Percentiles rank a stretch among this genome's conserved stretches.
Conservation (phyloP, 2,113 vertebrate genomes). For the Mungos mungo region DNA sequence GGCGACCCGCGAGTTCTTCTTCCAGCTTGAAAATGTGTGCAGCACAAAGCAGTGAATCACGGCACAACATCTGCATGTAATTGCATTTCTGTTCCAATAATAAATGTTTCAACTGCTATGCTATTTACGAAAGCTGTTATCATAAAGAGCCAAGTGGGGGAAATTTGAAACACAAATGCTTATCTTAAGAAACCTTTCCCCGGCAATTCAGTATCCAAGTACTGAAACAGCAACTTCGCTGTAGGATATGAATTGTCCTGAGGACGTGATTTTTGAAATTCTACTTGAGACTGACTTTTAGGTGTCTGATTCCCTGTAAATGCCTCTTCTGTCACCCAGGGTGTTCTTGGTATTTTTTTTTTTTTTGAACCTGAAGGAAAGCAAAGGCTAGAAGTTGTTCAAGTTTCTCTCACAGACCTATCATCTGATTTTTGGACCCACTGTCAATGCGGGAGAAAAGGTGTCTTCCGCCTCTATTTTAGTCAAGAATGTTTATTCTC, state of each 20-base stretch:
- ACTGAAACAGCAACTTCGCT: slow-evolving; percentile 44
- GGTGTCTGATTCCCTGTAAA: slow-evolving; percentile 55
- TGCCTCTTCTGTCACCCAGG: slow-evolving; percentile 42
- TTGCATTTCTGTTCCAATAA: slow-evolving; percentile 82
- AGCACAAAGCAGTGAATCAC: slow-evolving; percentile 77
- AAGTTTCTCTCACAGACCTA: background rate
- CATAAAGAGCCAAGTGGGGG: slow-evolving; percentile 76
- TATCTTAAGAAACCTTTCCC: slow-evolving; percentile 75
- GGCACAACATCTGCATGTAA: slow-evolving; percentile 81
- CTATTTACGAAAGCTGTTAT: slow-evolving; percentile 82
- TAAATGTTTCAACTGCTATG: slow-evolving; percentile 80
- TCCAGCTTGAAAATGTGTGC: slow-evolving; percentile 59
- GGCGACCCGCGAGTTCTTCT: slow-evolving; percentile 71
- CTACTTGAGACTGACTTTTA: slow-evolving; percentile 28
- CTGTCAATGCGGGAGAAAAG: slow-evolving; percentile 39
- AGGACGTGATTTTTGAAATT: slow-evolving; percentile 42
- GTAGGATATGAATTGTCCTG: background rate
- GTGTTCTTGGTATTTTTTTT: slow-evolving; percentile 41
- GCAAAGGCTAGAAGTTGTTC: slow-evolving; percentile 43
- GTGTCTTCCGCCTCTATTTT: slow-evolving; percentile 44
- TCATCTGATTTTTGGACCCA: slow-evolving; percentile 41
- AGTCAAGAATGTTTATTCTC: slow-evolving; percentile 50
- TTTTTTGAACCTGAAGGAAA: slow-evolving; percentile 63
- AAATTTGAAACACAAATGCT: slow-evolving; percentile 79
- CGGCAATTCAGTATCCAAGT: slow-evolving; percentile 40